Conservation (phyloP, 2,113 vertebrate species). For the Tenebrosternarchus preto region DNA sequence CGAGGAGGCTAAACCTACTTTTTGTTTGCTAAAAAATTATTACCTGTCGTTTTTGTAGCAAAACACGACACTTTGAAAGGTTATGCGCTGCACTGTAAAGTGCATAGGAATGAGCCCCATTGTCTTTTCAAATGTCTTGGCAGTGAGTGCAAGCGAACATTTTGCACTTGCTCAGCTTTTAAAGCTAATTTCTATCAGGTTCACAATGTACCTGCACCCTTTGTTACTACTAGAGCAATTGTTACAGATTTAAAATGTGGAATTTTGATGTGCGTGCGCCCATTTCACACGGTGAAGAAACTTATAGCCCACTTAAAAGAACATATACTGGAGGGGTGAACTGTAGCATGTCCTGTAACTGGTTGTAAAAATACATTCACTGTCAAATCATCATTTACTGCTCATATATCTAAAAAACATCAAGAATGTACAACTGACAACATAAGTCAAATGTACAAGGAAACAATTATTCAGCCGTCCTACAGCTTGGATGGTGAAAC, state of each 20-base stretch:
- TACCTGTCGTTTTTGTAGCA: conserved; percentile 31
- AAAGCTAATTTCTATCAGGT: conserved; percentile 45
- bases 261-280: conserved; percentile 29
- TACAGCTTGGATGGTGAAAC: conserved; percentile 38
- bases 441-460: conserved; percentile 46
- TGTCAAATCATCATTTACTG: conserved; percentile 54
- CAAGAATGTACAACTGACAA: conserved; percentile 41
- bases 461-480: conserved; percentile 34
- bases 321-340: conserved; percentile 45
- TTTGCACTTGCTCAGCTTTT: conserved; percentile 42
- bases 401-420: conserved; percentile 56
- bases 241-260: conserved; percentile 36
- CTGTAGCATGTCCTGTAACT: conserved; percentile 51
- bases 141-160: conserved; percentile 41
- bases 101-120: neutral
- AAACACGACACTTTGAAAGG: neutral
- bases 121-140: conserved; percentile 41
- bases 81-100: conserved; percentile 33
- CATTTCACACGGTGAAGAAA: conserved; percentile 48
- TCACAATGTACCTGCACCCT: conserved; percentile 30
- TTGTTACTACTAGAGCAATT: conserved; percentile 35
- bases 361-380: conserved; percentile 47
- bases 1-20: neutral
- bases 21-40: conserved; percentile 21
- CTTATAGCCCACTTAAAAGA: conserved; percentile 50